phyloP scores from a whole-genome alignment of 2,113 vertebrate species.

The Leiothrix lutea region DNA sequence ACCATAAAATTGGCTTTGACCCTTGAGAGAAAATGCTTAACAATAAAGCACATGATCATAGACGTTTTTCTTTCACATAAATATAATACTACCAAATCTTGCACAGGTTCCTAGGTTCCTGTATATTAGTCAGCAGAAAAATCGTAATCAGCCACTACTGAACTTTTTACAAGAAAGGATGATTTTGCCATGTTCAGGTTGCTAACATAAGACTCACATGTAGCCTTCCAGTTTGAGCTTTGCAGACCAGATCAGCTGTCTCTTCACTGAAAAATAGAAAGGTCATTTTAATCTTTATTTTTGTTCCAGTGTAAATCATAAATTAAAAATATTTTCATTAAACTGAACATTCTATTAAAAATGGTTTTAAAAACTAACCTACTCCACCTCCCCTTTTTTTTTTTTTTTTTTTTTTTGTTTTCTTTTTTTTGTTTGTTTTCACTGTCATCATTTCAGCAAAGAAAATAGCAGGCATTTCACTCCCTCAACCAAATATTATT shows the following conservation, averaged over 20 bases:
- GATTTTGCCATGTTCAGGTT: background rate
- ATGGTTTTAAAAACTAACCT: background rate
- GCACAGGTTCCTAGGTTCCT: background rate
- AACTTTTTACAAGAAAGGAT: background rate
- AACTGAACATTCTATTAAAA: background rate
- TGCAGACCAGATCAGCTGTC: background rate
- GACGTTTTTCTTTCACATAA: background rate
- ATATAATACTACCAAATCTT: background rate
- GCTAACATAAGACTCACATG: background rate
- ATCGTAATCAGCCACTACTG: background rate
- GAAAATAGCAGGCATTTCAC: background rate
- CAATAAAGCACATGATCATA: background rate
- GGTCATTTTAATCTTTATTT: fast-evolving
- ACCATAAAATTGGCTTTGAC: background rate
- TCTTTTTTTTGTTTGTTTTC: background rate
- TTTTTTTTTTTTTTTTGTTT: background rate
- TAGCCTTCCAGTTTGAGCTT: background rate
- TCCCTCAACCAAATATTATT: background rate
- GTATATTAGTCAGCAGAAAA: background rate
- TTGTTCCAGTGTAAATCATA: background rate
- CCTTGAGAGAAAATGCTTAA: background rate
- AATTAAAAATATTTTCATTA: background rate
- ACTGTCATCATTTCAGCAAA: background rate
- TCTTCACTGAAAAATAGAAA: background rate
- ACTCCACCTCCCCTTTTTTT: background rate